phyloP scores from a whole-genome alignment of 2,888 invertebrate species.

The Cantharis rustica region DNA sequence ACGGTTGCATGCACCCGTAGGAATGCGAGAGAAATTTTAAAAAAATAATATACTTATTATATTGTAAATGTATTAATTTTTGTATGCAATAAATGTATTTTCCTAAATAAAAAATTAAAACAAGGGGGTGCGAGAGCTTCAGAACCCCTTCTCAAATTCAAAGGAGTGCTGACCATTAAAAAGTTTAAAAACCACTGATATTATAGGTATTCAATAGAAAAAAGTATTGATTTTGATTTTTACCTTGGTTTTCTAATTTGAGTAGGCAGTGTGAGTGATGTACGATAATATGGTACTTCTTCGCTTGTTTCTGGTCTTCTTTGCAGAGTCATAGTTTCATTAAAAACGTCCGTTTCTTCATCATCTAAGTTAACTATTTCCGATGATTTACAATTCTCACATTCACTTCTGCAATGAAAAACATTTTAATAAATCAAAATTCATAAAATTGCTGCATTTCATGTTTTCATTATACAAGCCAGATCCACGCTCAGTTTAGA shows the following conservation, averaged over 20 bases:
- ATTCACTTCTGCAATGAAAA: constrained; percentile 66
- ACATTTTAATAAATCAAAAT: not conserved
- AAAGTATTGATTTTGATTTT: constrained; percentile 12
- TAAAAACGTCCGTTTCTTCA: constrained; percentile 61
- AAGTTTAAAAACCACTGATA: too few relatives aligned
- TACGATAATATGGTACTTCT: constrained; percentile 64
- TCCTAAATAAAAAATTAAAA: too few relatives aligned
- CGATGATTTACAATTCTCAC: constrained; percentile 83
- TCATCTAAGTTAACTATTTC: constrained; percentile 61
- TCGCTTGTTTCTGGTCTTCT: constrained; percentile 59
- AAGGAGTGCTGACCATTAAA: too few relatives aligned
- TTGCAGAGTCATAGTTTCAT: constrained; percentile 73
- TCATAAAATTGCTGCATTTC: not conserved
- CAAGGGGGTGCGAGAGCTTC: too few relatives aligned
- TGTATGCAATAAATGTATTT: too few relatives aligned
- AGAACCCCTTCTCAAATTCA: too few relatives aligned
- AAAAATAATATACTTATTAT: too few relatives aligned
- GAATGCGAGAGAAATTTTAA: too few relatives aligned
- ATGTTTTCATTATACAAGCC: too few relatives aligned
- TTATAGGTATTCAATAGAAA: not conserved
- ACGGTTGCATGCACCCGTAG: too few relatives aligned
- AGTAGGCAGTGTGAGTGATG: constrained; percentile 68
- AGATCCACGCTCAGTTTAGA: too few relatives aligned
- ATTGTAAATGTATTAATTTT: too few relatives aligned
- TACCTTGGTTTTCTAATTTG: constrained; percentile 63